Evolutionary conservation across 2,113 vertebrate genomes (phyloP).

Genomic region (Willisornis vidua): DNA sequence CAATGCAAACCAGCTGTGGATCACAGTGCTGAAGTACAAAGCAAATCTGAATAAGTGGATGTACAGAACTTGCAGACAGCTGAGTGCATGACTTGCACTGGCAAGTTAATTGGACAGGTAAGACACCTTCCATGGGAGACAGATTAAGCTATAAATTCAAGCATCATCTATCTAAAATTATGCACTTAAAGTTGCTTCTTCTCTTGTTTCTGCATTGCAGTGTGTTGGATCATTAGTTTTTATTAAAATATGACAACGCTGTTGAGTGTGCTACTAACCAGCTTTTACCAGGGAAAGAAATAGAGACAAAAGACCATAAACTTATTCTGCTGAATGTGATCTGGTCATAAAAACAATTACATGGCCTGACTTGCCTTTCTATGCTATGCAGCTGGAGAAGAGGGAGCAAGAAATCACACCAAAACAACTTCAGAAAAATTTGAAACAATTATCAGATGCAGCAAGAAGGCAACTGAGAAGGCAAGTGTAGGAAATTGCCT

Average conservation of each 20-base stretch:
- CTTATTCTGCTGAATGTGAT: background rate
- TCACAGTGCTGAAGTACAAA: background rate
- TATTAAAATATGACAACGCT: conserved; percentile 41
- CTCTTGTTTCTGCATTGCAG: background rate
- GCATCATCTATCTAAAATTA: conserved; percentile 9
- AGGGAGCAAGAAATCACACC: background rate
- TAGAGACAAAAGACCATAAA: background rate
- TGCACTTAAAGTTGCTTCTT: background rate
- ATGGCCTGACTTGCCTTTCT: background rate
- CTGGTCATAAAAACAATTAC: background rate
- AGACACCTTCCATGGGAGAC: background rate
- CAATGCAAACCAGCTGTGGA: background rate
- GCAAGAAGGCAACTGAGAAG: background rate
- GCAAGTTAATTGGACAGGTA: background rate
- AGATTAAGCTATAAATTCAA: conserved; percentile 5
- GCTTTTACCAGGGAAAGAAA: background rate
- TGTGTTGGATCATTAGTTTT: conserved; percentile 25
- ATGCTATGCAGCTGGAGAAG: background rate
- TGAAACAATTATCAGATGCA: background rate
- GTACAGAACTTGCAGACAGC: background rate
- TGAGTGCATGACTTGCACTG: background rate
- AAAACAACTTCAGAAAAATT: background rate
- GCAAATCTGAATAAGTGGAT: background rate
- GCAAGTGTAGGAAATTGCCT: background rate
- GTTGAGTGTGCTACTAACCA: background rate